These are phyloP conservation scores for Panonychus citri DNA, from an alignment of 1,140 invertebrate genomes.

Conservation along the genomic window DNA sequence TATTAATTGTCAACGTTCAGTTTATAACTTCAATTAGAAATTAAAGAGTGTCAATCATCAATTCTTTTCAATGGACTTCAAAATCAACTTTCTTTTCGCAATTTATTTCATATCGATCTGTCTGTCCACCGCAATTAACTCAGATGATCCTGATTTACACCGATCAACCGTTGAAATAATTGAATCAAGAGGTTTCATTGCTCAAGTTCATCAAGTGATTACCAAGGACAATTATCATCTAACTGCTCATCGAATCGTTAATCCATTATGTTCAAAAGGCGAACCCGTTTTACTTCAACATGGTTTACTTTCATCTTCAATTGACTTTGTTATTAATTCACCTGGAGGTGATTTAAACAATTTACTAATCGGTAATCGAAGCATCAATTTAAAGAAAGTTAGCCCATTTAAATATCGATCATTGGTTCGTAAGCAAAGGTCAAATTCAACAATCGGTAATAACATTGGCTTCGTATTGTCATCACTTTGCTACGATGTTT, in stretches of 20 bases:
- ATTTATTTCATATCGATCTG: too few relatives aligned
- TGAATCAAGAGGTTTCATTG: slow-evolving; percentile 31
- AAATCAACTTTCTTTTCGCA: too few relatives aligned
- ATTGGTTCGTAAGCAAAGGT: neutral
- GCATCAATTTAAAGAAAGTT: neutral
- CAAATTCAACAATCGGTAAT: neutral
- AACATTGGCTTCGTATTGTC: slow-evolving; percentile 18
- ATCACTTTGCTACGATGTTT: slow-evolving; percentile 25
- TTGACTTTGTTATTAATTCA: slow-evolving; percentile 23
- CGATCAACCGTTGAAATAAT: slow-evolving; percentile 10
- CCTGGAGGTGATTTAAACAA: slow-evolving; percentile 21
- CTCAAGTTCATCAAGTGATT: slow-evolving; percentile 31
- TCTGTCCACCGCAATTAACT: too few relatives aligned
- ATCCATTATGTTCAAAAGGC: slow-evolving; percentile 1
- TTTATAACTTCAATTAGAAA: too few relatives aligned
- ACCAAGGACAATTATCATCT: slow-evolving; percentile 24
- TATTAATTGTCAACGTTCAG: too few relatives aligned
- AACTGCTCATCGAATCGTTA: slow-evolving; percentile 38
- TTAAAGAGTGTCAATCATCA: too few relatives aligned
- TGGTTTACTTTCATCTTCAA: slow-evolving; percentile 6
- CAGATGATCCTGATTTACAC: slow-evolving; percentile 7
- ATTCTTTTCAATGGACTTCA: too few relatives aligned
- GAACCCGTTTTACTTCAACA: slow-evolving; percentile 8
- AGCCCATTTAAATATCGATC: neutral
- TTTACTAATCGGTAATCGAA: neutral